Evolutionary conservation across 2,113 vertebrate genomes (phyloP).

Genomic region (Nycticryphes semicollaris): DNA sequence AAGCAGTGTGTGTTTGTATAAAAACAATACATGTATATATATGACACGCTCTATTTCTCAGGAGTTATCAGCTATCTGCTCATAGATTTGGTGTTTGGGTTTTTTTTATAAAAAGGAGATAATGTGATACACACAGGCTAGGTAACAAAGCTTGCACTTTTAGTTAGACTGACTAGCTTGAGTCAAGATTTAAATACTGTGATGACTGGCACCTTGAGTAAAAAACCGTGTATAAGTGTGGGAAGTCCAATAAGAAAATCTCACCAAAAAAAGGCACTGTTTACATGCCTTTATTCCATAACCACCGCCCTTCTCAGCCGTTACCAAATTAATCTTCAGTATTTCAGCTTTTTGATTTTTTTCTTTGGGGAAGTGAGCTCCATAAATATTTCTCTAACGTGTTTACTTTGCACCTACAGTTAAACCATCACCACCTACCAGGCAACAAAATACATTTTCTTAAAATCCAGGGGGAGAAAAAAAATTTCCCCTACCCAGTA

Average conservation of each 20-base stretch:
- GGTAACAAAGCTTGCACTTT: not conserved
- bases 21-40: too few species aligned
- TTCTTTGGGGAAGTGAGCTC: not conserved
- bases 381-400: not conserved
- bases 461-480: not conserved
- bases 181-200: not conserved
- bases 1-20: not conserved
- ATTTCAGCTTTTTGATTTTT: not conserved
- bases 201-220: not conserved
- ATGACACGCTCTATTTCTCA: not conserved
- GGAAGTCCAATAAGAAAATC: not conserved
- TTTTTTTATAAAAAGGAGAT: not conserved
- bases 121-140: not conserved
- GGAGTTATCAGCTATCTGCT: not conserved
- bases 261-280: not conserved
- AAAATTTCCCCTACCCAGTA: not conserved
- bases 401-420: not conserved
- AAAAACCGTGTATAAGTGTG: not conserved
- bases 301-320: not conserved
- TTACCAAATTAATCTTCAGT: not conserved
- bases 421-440: not conserved
- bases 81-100: too few species aligned
- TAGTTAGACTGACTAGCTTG: not conserved
- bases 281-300: not conserved
- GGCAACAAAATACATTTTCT: not conserved